Evolutionary conservation across 2,888 invertebrate genomes (phyloP), one percentile per base, ranked within the genome.

Genomic region (Auanema sp.): DNA sequence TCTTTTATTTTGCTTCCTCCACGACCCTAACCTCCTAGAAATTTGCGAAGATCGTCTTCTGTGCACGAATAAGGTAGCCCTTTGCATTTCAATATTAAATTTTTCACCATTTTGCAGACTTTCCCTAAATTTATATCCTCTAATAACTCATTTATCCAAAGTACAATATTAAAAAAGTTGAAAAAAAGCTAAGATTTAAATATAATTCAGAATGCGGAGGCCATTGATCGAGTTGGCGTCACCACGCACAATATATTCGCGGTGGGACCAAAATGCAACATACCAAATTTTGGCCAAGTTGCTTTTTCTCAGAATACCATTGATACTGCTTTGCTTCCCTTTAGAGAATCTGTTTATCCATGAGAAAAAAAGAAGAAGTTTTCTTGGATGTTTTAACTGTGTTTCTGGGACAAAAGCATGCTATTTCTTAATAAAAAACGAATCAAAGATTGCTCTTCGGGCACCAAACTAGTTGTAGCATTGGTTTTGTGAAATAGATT

Each of bases 21-120:
- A 18, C 24, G 5, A 49, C 16, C 54, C 61, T 51, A 11, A 71
- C 71, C 67, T 59, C 64, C 74, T 33, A 74, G 69, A 47, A 71
- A 74, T 24, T 55, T 58, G 33, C 50, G 62, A 53, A 74, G 47
- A 25, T 71, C 64, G 4, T 57, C 57, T n/a, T 71, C 71, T 1
- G 69, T 74, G 11, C 65, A 60, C 11, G 52, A 51, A 44, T 52
- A 63, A 5, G 63, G 58, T 6, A 63, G 25, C 2, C 63, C 63
- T n/a, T 53, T 51, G 44, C 63, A 63, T 43, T 62, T 62, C 14
- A 62, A 44, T 12, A 49, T 50, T 21, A 62, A 33, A 40, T 56
- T 51, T 49, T 62, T 62, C 12, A 62, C 62, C 62, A 62, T 62
- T 52, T 5, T 8, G 33, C 3, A 33, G 33, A 33, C 33, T 33